phyloP scores from a whole-genome alignment of 2,113 vertebrate species.

The Burhinus oedicnemus region DNA sequence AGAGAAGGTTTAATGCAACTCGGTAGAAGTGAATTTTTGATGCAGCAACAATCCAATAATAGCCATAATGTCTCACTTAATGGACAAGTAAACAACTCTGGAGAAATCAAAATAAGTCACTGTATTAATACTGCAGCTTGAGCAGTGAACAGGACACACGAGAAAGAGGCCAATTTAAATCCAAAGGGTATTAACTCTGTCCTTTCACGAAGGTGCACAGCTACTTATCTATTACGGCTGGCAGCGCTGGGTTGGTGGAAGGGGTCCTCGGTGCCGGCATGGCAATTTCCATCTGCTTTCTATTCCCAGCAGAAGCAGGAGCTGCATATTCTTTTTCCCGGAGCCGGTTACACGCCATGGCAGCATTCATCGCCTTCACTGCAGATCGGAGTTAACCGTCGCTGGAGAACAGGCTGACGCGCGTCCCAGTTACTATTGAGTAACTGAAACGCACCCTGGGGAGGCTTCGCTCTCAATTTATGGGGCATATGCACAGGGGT shows the following conservation, averaged over 20 bases:
- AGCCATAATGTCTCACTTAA: not conserved
- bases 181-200: not conserved
- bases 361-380: not conserved
- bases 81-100: not conserved
- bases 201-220: not conserved
- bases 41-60: not conserved
- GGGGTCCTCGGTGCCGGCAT: not conserved
- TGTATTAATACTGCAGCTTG: not conserved
- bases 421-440: fast-evolving
- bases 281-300: not conserved
- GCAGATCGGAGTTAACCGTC: not conserved
- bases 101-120: not conserved
- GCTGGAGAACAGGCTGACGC: not conserved
- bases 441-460: not conserved
- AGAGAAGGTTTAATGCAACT: not conserved
- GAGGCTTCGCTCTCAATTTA: not conserved
- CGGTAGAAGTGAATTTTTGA: not conserved
- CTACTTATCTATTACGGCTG: not conserved
- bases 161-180: not conserved
- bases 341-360: not conserved
- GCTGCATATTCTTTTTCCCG: not conserved
- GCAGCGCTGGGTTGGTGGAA: not conserved
- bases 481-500: not conserved
- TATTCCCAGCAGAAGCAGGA: not conserved
- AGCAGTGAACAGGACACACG: not conserved